These are phyloP conservation scores for Napeogenes sylphis DNA, from an alignment of 2,888 invertebrate genomes.

Conservation along the genomic window DNA sequence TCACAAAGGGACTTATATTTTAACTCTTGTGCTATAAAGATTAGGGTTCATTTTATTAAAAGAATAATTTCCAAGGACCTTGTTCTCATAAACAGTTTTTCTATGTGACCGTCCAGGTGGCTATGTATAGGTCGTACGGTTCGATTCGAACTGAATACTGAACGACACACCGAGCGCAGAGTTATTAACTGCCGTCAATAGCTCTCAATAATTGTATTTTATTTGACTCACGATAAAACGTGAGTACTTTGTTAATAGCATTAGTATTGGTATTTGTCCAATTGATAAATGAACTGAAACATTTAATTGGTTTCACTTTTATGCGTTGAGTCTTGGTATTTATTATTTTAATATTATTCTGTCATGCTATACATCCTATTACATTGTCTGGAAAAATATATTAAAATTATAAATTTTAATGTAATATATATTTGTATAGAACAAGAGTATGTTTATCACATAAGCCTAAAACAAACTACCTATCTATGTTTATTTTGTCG, in stretches of 20 bases:
- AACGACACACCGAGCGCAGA: slow-evolving; percentile 57
- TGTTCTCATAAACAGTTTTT: slow-evolving; percentile 55
- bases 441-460: too few relatives aligned
- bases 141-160: slow-evolving; percentile 58
- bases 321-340: too few relatives aligned
- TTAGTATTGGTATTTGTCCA: neutral
- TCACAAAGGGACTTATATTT: slow-evolving; percentile 36
- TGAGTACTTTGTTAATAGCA: neutral
- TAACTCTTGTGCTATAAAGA: slow-evolving; percentile 40
- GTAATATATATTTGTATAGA: too few relatives aligned
- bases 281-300: neutral
- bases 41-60: slow-evolving; percentile 50
- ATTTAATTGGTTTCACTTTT: slow-evolving; percentile 4
- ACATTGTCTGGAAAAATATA: too few relatives aligned
- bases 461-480: too few relatives aligned
- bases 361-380: too few relatives aligned
- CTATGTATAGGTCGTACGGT: slow-evolving; percentile 73
- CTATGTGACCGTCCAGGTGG: slow-evolving; percentile 77
- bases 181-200: slow-evolving; percentile 39
- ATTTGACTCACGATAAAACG: slow-evolving; percentile 1
- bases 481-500: too few relatives aligned
- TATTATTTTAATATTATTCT: too few relatives aligned
- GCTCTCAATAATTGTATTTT: slow-evolving; percentile 16
- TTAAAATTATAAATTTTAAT: too few relatives aligned
- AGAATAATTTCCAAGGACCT: slow-evolving; percentile 38